These are phyloP conservation scores for Scleropages formosus DNA, from an alignment of 2,797 vertebrate species.

Conservation along the genomic window DNA sequence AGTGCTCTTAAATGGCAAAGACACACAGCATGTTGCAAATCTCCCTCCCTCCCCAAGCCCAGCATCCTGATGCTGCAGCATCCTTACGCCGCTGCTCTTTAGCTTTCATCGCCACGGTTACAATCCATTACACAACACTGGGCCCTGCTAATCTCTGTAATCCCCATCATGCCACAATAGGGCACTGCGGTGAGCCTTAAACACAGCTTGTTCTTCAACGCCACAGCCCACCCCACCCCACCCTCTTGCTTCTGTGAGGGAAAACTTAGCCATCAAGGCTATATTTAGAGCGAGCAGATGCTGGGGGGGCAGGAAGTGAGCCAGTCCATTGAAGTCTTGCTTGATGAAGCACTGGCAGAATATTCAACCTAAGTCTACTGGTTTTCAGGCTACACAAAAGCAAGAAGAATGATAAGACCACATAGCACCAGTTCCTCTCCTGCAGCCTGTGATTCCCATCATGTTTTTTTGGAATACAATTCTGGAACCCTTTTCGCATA, in stretches of 20 bases:
- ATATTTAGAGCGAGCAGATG: conserved; percentile 5
- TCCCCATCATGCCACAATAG: conserved; percentile 45
- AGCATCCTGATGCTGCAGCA: not conserved
- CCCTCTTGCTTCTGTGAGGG: conserved; percentile 18
- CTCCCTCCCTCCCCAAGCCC: not conserved
- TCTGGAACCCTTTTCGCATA: no score
- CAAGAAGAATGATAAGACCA: not conserved
- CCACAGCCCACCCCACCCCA: conserved; percentile 32
- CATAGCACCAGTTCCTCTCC: not conserved
- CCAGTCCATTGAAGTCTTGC: not conserved
- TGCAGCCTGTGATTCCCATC: not conserved
- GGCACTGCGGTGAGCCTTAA: conserved; percentile 35
- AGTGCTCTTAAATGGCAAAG: not conserved
- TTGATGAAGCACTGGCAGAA: not conserved
- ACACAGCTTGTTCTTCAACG: conserved; percentile 39
- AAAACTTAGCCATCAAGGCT: not conserved
- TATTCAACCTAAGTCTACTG: not conserved
- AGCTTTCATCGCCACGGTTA: conserved; percentile 36
- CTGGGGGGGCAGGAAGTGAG: not conserved
- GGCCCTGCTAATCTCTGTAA: conserved; percentile 50
- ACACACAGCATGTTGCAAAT: conserved; percentile 14
- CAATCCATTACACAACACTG: conserved; percentile 50
- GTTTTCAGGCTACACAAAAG: conserved; percentile 22
- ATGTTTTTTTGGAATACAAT: no score
- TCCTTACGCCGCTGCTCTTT: conserved; percentile 1